These are phyloP conservation scores for Holothuria leucospilota DNA, from an alignment of 53 echinoderm and acorn worm species.

Conservation along the genomic window DNA sequence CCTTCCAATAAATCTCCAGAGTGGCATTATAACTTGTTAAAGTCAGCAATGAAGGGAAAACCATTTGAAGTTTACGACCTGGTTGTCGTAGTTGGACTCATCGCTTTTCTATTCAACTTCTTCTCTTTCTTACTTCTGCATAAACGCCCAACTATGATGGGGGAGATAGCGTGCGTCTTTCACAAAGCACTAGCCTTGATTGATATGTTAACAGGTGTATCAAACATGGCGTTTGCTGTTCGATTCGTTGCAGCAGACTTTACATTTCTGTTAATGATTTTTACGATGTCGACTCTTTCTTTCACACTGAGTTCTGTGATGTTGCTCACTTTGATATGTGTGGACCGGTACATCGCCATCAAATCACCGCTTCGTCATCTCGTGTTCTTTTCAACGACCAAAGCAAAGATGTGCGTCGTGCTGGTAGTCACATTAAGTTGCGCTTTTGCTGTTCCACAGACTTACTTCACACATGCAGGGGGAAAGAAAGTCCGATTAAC, in stretches of 20 bases:
- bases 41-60: neutral
- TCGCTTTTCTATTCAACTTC: constrained; percentile 9
- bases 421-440: neutral
- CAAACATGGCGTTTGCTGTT: neutral
- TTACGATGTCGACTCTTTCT: constrained; percentile 28
- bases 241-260: neutral
- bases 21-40: no score
- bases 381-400: constrained; percentile 2
- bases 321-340: neutral
- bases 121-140: constrained; percentile 3
- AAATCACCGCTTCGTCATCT: constrained; percentile 17
- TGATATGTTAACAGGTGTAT: constrained; percentile 20
- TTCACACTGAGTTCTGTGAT: constrained; percentile 13
- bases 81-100: constrained; percentile 1
- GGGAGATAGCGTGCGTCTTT: constrained; percentile 5
- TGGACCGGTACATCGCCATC: constrained; percentile 19
- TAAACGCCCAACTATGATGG: constrained; percentile 3
- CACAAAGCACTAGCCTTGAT: constrained; percentile 23
- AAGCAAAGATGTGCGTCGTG: constrained; percentile 1
- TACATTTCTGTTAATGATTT: neutral
- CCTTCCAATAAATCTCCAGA: no score
- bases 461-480: neutral
- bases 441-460: neutral
- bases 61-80: constrained; percentile 5
- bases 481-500: neutral